Evolutionary conservation across 2,797 vertebrate genomes (phyloP).

Genomic region (Pseudochirops cupreus): DNA sequence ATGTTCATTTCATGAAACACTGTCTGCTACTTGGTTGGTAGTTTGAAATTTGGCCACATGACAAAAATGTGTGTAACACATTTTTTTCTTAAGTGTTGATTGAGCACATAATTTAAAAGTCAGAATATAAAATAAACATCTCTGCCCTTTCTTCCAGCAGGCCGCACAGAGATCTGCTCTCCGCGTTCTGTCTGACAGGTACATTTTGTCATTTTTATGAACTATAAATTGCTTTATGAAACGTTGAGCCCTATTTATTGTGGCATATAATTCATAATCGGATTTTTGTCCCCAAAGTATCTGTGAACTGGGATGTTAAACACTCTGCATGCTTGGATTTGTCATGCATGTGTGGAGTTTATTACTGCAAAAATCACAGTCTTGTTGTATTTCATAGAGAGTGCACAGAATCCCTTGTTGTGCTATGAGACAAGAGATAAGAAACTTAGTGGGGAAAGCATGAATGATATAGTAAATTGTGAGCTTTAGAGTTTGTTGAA

Average conservation of each 20-base stretch:
- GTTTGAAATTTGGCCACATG: constrained; percentile 83
- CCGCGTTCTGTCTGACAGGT: constrained; percentile 89
- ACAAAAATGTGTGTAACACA: constrained; percentile 82
- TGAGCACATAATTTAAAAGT: constrained; percentile 86
- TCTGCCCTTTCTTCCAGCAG: constrained; percentile 90
- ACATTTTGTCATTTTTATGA: constrained; percentile 91
- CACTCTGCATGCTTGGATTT: constrained; percentile 88
- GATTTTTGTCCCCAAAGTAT: constrained; percentile 87
- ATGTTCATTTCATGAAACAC: constrained; percentile 69
- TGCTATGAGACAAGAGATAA: constrained; percentile 83
- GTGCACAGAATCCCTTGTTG: constrained; percentile 85
- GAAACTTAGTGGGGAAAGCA: constrained; percentile 81
- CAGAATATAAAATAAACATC: constrained; percentile 89
- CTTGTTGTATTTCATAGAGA: constrained; percentile 86
- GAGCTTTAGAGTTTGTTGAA: constrained; percentile 81
- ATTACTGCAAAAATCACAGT: constrained; percentile 83
- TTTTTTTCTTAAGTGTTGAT: constrained; percentile 83
- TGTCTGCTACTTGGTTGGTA: constrained; percentile 73
- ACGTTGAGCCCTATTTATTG: constrained; percentile 89
- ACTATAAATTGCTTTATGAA: constrained; percentile 91
- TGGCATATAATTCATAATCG: constrained; percentile 89
- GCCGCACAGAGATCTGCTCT: constrained; percentile 88
- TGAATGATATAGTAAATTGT: constrained; percentile 84
- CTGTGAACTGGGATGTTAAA: constrained; percentile 87
- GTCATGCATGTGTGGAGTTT: constrained; percentile 87